A percentile compares a stretch with the other conserved stretches of the same genome.
Conservation (phyloP, 2,113 vertebrate genomes). For the Cochlearius cochlearius region DNA sequence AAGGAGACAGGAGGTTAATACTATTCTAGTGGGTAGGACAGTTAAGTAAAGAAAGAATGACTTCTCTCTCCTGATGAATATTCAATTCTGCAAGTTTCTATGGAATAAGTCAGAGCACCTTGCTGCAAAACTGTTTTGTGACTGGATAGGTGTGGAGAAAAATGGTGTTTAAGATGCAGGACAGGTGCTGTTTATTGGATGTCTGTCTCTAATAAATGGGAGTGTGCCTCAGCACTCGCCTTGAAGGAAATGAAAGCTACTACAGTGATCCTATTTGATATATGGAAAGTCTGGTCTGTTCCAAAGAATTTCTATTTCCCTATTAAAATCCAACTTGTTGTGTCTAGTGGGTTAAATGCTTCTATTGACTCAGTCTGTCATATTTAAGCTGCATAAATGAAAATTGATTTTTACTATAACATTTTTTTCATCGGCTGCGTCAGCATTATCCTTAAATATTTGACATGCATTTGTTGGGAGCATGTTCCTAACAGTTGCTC, state of each 20-base stretch:
- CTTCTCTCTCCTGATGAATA: not conserved
- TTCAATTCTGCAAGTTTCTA: not conserved
- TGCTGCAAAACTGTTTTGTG: not conserved
- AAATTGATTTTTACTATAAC: conserved; percentile 55
- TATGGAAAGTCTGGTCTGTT: not conserved
- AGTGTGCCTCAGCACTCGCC: not conserved
- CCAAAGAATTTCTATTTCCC: not conserved
- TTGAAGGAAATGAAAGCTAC: conserved; percentile 48
- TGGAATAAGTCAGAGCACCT: not conserved
- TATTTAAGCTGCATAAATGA: conserved; percentile 50
- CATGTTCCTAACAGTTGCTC: not conserved
- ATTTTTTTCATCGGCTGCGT: not conserved
- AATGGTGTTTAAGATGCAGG: not conserved
- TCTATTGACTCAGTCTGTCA: conserved; percentile 28
- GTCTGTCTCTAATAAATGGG: not conserved
- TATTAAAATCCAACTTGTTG: conserved; percentile 21
- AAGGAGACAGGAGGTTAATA: not conserved
- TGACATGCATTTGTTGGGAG: not conserved
- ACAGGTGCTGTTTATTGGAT: not conserved
- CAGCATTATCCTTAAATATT: conserved; percentile 1
- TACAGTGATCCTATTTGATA: not conserved
- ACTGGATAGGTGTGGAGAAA: not conserved
- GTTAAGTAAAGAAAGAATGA: not conserved
- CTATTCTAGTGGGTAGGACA: not conserved
- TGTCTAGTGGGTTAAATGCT: conserved; percentile 3